These are phyloP conservation scores for Aphrophora alni DNA, from an alignment of 2,888 invertebrate genomes.

Conservation along the genomic window DNA sequence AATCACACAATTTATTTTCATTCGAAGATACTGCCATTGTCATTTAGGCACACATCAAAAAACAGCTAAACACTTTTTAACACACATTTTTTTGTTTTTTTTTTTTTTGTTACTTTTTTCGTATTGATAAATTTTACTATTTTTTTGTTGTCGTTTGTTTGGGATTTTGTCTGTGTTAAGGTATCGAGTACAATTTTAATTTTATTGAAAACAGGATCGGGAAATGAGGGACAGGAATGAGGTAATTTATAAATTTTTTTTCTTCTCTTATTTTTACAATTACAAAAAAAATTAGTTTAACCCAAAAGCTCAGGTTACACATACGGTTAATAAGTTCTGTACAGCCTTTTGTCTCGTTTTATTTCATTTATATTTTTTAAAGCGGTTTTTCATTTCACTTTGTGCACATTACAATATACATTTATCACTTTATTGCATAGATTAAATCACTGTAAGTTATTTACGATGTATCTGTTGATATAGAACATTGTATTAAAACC, in stretches of 20 bases:
- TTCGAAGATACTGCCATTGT: constrained; percentile 6
- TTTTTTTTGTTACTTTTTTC: not conserved
- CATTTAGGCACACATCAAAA: constrained; percentile 6
- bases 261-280: not conserved
- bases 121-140: not conserved
- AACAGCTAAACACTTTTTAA: constrained; percentile 7
- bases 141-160: not conserved
- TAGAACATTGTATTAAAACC: no score
- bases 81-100: not conserved
- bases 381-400: not conserved
- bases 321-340: not conserved
- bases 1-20: not conserved
- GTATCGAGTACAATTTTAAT: not conserved
- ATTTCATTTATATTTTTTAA: not conserved
- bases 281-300: not conserved
- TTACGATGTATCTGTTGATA: no score
- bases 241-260: not conserved
- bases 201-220: not conserved
- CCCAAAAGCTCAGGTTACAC: not conserved
- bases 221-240: not conserved
- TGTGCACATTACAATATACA: not conserved
- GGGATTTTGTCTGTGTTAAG: not conserved
- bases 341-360: constrained; percentile 5
- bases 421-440: constrained; percentile 4
- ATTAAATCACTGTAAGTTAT: not conserved